Conservation (phyloP, 2,113 vertebrate genomes). For the Strix uralensis region DNA sequence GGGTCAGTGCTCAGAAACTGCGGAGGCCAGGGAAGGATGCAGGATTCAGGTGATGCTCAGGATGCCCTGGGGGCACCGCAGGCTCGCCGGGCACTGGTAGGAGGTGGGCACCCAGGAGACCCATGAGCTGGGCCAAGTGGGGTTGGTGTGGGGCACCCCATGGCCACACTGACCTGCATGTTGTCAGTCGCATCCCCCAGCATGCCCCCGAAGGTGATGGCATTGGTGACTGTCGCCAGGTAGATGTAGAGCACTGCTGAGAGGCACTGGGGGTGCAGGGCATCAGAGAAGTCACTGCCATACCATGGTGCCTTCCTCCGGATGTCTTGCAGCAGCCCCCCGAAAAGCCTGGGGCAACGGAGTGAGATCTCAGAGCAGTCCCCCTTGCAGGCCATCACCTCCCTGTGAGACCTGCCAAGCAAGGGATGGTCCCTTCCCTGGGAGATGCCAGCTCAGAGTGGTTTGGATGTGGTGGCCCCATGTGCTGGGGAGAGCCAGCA, state of each 20-base stretch:
- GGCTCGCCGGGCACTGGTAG: neutral
- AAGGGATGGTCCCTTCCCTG: neutral
- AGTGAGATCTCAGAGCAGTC: neutral
- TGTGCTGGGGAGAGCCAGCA: neutral
- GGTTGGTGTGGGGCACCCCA: accelerated
- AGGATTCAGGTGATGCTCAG: accelerated
- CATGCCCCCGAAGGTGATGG: conserved; percentile 81
- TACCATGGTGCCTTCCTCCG: conserved; percentile 76
- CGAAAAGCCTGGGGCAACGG: conserved; percentile 66
- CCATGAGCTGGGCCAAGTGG: accelerated
- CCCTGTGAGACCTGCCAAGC: neutral
- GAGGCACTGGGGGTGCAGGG: conserved; percentile 77
- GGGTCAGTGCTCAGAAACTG: accelerated
- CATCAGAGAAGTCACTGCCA: conserved; percentile 74
- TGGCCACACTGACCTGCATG: conserved; percentile 63
- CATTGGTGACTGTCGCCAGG: conserved; percentile 75
- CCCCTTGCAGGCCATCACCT: accelerated
- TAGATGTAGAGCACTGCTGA: conserved; percentile 80
- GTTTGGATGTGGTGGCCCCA: neutral
- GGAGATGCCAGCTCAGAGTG: neutral
- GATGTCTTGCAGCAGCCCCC: conserved; percentile 76
- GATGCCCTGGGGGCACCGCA: accelerated
- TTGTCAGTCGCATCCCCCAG: conserved; percentile 77
- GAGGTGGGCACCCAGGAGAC: neutral
- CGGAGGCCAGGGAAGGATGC: neutral